Evolutionary conservation across 2,113 vertebrate genomes (phyloP).

Genomic region (Speoplatyrhinus poulsoni): DNA sequence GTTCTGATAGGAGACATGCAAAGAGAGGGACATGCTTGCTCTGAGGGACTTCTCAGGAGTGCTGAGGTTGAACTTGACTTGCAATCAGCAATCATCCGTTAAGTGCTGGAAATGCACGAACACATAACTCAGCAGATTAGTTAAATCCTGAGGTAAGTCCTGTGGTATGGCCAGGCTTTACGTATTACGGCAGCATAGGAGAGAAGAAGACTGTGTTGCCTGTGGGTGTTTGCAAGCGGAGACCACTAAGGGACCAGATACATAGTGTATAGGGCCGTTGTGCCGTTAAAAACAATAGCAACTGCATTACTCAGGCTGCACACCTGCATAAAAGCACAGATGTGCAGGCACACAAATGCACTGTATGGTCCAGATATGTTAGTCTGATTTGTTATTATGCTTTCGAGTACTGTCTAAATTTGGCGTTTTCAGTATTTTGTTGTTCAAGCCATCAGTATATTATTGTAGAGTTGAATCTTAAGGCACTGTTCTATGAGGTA

Average conservation of each 20-base stretch:
- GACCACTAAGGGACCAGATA: conserved; percentile 40
- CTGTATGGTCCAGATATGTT: conserved; percentile 38
- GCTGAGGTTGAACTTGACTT: conserved; percentile 23
- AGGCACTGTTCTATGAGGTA: conserved; percentile 30
- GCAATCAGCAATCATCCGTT: conserved; percentile 48
- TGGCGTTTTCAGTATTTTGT: conserved; percentile 27
- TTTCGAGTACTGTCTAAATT: conserved; percentile 44
- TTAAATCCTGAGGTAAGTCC: conserved; percentile 63
- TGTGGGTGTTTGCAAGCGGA: conserved; percentile 12
- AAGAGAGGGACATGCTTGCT: conserved; percentile 6
- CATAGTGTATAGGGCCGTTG: conserved; percentile 17
- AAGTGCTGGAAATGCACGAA: conserved; percentile 58
- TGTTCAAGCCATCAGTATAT: conserved; percentile 27
- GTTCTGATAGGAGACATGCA: conserved; percentile 44
- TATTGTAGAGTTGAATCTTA: conserved; percentile 35
- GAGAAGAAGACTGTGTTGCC: conserved; percentile 57
- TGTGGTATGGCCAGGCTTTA: conserved; percentile 68
- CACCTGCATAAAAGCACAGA: conserved; percentile 33
- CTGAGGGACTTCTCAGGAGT: conserved; percentile 12
- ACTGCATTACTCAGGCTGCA: conserved; percentile 36
- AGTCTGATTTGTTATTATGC: conserved; percentile 26
- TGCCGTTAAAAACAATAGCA: conserved; percentile 29
- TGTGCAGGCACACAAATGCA: conserved; percentile 16
- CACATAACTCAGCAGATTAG: conserved; percentile 72
- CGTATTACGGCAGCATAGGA: conserved; percentile 56